Evolutionary conservation across 2,888 invertebrate genomes (phyloP), one percentile per base, ranked within the genome.

Genomic region (Apoderus coryli): DNA sequence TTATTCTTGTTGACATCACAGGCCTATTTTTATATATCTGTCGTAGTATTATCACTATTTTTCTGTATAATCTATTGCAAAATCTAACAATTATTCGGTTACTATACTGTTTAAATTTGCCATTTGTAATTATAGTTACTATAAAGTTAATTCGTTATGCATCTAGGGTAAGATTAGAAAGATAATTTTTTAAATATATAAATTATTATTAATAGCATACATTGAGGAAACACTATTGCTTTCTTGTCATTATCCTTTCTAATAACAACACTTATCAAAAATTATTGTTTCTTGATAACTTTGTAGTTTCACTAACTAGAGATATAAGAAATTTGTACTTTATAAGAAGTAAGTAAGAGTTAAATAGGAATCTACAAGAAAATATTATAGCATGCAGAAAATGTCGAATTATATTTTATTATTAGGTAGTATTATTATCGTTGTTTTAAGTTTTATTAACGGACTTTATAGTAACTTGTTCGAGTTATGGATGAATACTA

Each of bases 1-100:
- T 45, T 48, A 29, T 47, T 47, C 45, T 42, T 48, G 47, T 50
- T 46, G 49, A 53, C 48, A 52, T 52, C 52, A 52, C 51, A 48
- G 50, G 48, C 47, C 50, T 48, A 53, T 48, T 16, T 32, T n/a
- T 22, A 29, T 16, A 27, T 35, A 34, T 34, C 29, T 35, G 29
- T 23, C 32, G 22, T 16, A 26, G 27, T 27, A 31, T 25, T 22
- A 30, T 23, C n/a, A 19, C 19, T n/a, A 7, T 7, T 19, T 6
- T 19, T n/a, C 7, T 7, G n/a, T 19, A 19, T 19, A 19, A 19
- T n/a, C 6, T 7, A 7, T 7, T 19, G 6, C 19, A 7, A 19
- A 19, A 7, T 19, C n/a, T 7, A 19, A 7, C 7, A 6, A 19
- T 7, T 19, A 19, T 7, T 19, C n/a, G n/a, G 19, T 19, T 19